These are phyloP conservation scores for Netelia inedita DNA, from an alignment of 2,888 invertebrate species.

Conservation along the genomic window DNA sequence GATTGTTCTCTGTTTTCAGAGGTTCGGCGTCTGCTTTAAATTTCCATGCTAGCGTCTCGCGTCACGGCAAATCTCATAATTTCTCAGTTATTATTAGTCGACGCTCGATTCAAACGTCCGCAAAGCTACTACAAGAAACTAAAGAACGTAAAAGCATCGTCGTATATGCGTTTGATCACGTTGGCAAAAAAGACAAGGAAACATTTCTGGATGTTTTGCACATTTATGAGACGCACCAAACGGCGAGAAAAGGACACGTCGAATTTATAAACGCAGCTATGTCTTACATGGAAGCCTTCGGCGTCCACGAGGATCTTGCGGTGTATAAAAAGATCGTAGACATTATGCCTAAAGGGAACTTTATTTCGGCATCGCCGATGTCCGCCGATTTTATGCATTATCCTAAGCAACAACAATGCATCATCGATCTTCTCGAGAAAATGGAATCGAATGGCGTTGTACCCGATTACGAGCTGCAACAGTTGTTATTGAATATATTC, in stretches of 20 bases:
- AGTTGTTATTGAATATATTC: conserved; percentile 93
- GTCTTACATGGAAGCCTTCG: conserved; percentile 94
- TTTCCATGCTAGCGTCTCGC: not conserved
- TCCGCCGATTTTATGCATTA: conserved; percentile 97
- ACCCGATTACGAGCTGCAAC: conserved; percentile 95
- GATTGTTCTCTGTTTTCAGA: conserved; percentile 37
- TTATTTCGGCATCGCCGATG: conserved; percentile 93
- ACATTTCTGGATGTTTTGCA: conserved; percentile 91
- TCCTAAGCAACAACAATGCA: conserved; percentile 98
- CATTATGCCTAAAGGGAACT: conserved; percentile 95
- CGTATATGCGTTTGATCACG: conserved; percentile 9
- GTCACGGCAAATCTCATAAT: not conserved
- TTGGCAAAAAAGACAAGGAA: conserved; percentile 87
- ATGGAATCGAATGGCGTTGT: conserved; percentile 98
- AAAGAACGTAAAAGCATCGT: not conserved
- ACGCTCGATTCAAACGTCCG: conserved; percentile 27
- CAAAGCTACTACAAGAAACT: not conserved
- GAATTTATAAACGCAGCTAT: conserved; percentile 97
- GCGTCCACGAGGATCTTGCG: conserved; percentile 94
- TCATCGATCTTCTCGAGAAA: conserved; percentile 95
- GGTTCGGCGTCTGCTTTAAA: not conserved
- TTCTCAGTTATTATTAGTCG: not conserved
- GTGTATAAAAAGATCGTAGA: conserved; percentile 94
- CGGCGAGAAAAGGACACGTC: conserved; percentile 93
- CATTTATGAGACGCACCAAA: conserved; percentile 90